Percentiles rank a stretch among this genome's conserved stretches.
phyloP scores from a whole-genome alignment of 2,888 invertebrate genomes.

The Cosmorhoe ocellata region DNA sequence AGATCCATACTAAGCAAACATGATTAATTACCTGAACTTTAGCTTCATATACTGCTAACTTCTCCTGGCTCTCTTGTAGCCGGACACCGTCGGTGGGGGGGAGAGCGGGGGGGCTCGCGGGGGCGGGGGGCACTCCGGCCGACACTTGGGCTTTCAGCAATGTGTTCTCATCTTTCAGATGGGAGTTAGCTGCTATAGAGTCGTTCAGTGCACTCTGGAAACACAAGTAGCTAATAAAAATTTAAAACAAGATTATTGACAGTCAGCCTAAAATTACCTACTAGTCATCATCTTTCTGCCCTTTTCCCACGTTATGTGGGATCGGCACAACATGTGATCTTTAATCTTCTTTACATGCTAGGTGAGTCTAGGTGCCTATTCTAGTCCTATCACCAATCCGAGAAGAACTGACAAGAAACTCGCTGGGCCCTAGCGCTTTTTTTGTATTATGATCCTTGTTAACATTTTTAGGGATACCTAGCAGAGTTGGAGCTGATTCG shows the following conservation, averaged over 20 bases:
- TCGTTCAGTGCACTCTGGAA: slow-evolving; percentile 82
- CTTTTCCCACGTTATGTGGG: too few species aligned
- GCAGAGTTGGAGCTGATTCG: too few species aligned
- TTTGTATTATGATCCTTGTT: too few species aligned
- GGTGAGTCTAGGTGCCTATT: too few species aligned
- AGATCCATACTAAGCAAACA: not conserved
- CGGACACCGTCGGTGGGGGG: slow-evolving; percentile 11
- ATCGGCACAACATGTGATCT: too few species aligned
- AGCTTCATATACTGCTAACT: slow-evolving; percentile 37
- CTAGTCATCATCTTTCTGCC: too few species aligned
- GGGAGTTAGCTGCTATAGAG: slow-evolving; percentile 86
- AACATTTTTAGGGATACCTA: too few species aligned
- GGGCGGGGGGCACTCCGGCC: slow-evolving; percentile 20
- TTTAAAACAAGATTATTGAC: slow-evolving; percentile 15
- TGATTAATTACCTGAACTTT: slow-evolving; percentile 27
- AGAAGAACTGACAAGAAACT: too few species aligned
- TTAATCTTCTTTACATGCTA: too few species aligned
- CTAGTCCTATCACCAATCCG: too few species aligned
- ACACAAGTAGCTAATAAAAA: not conserved
- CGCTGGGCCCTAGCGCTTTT: too few species aligned
- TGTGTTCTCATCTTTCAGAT: slow-evolving; percentile 93
- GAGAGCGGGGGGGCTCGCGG: not conserved
- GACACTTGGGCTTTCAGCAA: slow-evolving; percentile 88
- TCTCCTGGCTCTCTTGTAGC: slow-evolving; percentile 15
- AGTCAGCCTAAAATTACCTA: too few species aligned